Evolutionary conservation across 1,140 invertebrate species (phyloP).

Genomic region (Lordiphosa collinella): DNA sequence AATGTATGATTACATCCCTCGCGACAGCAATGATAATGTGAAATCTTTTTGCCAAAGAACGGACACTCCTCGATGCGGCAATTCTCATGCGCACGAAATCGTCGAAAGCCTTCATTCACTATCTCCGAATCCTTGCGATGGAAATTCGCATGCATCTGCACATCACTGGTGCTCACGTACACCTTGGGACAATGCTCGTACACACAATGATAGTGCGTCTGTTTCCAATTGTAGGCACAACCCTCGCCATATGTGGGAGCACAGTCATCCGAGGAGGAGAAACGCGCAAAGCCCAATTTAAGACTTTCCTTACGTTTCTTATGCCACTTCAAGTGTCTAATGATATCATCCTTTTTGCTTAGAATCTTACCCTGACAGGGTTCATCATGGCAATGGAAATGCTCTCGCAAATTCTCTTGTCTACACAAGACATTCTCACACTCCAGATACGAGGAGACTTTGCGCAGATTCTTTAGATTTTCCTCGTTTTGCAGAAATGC

Average conservation of each 20-base stretch:
- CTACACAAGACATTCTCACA: constrained; percentile 70
- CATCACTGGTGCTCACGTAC: constrained; percentile 98
- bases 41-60: constrained; percentile 97
- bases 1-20: constrained; percentile 96
- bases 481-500: constrained; percentile 71
- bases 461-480: constrained; percentile 66
- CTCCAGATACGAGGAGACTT: constrained; percentile 76
- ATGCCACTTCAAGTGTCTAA: constrained; percentile 97
- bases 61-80: constrained; percentile 85
- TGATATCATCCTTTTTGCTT: constrained; percentile 99
- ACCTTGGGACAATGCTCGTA: constrained; percentile 98
- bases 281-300: constrained; percentile 97
- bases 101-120: constrained; percentile 91
- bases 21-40: constrained; percentile 97
- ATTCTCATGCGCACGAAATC: constrained; percentile 76
- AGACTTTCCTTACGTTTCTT: constrained; percentile 98
- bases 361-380: constrained; percentile 92
- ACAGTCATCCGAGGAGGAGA: constrained; percentile 94
- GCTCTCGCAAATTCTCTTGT: constrained; percentile 84
- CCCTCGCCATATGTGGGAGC: constrained; percentile 84
- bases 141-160: constrained; percentile 99
- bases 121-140: constrained; percentile 98
- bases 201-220: constrained; percentile 99
- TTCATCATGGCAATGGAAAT: constrained; percentile 96
- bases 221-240: constrained; percentile 97